These are phyloP conservation scores for Zosterops lateralis DNA, from an alignment of 2,113 vertebrate species.

Conservation along the genomic window DNA sequence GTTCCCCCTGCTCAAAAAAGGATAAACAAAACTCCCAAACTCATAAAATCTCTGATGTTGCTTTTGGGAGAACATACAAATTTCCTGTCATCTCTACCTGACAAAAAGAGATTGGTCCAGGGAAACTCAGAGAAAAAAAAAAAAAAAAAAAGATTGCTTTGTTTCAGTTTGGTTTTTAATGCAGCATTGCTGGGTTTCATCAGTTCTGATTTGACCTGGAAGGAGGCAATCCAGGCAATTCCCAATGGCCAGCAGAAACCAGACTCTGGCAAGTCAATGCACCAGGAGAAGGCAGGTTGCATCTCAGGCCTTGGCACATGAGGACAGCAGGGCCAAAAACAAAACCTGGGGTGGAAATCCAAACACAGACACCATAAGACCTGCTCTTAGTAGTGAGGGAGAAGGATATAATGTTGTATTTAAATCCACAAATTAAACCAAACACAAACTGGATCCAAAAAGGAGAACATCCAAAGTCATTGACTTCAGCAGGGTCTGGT, in stretches of 20 bases:
- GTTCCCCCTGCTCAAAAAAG: neutral
- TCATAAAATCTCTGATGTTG: neutral
- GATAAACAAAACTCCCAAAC: neutral
- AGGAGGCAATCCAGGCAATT: neutral
- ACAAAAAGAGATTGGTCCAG: neutral
- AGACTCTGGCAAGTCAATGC: neutral
- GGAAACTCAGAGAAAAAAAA: neutral
- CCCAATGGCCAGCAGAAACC: neutral
- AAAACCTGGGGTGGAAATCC: neutral
- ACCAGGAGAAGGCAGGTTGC: neutral
- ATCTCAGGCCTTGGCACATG: neutral
- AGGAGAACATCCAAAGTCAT: neutral
- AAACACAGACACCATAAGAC: neutral
- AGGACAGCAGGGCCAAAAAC: neutral
- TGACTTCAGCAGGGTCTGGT: neutral
- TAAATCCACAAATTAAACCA: neutral
- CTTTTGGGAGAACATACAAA: neutral
- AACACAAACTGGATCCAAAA: neutral
- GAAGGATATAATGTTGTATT: neutral
- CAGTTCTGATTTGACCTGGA: neutral
- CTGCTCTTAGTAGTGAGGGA: neutral
- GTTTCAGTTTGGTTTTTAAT: neutral
- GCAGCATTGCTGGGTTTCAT: neutral
- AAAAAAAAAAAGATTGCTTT: neutral
- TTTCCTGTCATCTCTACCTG: neutral